Evolutionary conservation across 1,140 invertebrate species (phyloP).

Genomic region (Belonocnema kinseyi): DNA sequence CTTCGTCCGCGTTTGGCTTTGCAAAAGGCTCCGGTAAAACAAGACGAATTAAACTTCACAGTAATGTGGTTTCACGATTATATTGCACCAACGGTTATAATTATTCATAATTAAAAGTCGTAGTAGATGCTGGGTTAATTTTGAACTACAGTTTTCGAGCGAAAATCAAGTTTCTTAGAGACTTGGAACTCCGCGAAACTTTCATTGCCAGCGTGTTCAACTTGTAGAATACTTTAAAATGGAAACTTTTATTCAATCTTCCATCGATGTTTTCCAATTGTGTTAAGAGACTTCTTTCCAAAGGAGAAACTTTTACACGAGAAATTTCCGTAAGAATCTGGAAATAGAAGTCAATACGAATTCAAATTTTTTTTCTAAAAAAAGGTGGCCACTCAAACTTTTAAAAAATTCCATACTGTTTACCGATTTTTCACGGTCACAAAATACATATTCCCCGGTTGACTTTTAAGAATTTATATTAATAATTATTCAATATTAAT

Average conservation of each 20-base stretch:
- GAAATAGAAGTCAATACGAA: too few relatives aligned
- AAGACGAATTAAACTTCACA: slow-evolving; percentile 21
- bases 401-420: too few relatives aligned
- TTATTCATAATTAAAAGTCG: slow-evolving; percentile 50
- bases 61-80: slow-evolving; percentile 46
- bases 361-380: too few relatives aligned
- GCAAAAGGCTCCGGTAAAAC: slow-evolving; percentile 38
- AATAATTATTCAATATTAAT: too few relatives aligned
- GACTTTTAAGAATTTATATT: too few relatives aligned
- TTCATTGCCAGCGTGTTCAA: slow-evolving; percentile 18
- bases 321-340: neutral
- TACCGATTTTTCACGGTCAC: too few relatives aligned
- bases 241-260: slow-evolving; percentile 23
- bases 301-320: neutral
- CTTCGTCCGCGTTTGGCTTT: slow-evolving; percentile 31
- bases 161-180: slow-evolving; percentile 24
- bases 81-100: slow-evolving; percentile 38
- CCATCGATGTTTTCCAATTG: slow-evolving; percentile 15
- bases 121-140: slow-evolving; percentile 27
- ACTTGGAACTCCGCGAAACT: slow-evolving; percentile 22
- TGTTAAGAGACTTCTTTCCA: slow-evolving; percentile 2
- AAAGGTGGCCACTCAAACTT: too few relatives aligned
- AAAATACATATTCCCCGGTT: too few relatives aligned
- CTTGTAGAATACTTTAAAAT: slow-evolving; percentile 29
- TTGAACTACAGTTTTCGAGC: slow-evolving; percentile 21